Evolutionary conservation across 1,140 invertebrate species (phyloP).

Genomic region (Microplitis mediator): DNA sequence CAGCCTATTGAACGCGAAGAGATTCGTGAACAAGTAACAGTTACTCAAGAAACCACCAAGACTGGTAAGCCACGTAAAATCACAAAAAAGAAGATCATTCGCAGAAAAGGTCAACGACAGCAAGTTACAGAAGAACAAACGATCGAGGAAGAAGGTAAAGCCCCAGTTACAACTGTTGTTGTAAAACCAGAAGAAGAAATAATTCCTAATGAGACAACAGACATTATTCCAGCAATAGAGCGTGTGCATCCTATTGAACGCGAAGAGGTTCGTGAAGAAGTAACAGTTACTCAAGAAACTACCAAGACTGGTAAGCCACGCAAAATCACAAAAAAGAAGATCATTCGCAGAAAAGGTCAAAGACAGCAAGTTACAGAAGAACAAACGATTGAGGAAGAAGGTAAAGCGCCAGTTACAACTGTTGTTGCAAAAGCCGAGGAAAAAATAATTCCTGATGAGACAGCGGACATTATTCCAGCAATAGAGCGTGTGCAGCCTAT

Average conservation of each 20-base stretch:
- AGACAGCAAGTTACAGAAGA: constrained; percentile 47
- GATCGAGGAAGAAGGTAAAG: constrained; percentile 30
- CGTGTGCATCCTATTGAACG: not conserved
- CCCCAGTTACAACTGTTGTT: constrained; percentile 13
- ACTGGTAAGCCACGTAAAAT: constrained; percentile 29
- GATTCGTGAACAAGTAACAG: constrained; percentile 22
- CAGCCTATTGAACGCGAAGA: constrained; percentile 2
- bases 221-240: not conserved
- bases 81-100: constrained; percentile 27
- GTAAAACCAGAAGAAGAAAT: constrained; percentile 20
- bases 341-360: constrained; percentile 23
- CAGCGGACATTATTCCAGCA: not conserved
- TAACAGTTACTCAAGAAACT: constrained; percentile 23
- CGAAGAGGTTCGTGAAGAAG: constrained; percentile 25
- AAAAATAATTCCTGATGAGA: constrained; percentile 16
- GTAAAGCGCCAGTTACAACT: constrained; percentile 19
- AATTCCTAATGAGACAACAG: not conserved
- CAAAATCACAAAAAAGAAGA: constrained; percentile 19
- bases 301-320: constrained; percentile 12
- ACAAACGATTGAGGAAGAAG: constrained; percentile 53
- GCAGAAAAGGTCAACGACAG: not conserved
- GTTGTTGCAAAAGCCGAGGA: constrained; percentile 12
- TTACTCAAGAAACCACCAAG: constrained; percentile 27
- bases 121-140: constrained; percentile 35
- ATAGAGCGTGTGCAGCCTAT: constrained; percentile 20